Base-by-base conservation (phyloP, 2,113 vertebrate genomes). In the Montifringilla adamsi region DNA sequence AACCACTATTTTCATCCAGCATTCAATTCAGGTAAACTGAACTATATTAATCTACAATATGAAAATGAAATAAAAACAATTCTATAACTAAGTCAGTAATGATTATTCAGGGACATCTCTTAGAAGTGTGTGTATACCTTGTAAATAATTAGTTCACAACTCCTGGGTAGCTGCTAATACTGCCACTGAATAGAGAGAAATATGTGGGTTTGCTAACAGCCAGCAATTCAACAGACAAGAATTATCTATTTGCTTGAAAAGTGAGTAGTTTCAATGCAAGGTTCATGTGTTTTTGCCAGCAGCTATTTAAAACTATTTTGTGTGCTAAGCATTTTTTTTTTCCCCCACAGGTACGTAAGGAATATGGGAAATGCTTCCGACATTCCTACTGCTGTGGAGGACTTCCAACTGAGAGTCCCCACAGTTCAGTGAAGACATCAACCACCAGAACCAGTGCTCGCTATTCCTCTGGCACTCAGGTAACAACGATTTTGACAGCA, bases 401-500 rank as follows among this genome's bases (percentile, higher is more conserved):
- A 46, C 98, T 99, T 70, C 99, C 99, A 2, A 98, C 99, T 0
- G 99, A 99, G 97, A 99, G 98, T 97, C 99, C 99, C 15, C 99
- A 99, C 95, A 99, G 98, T 28, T 99, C 99, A 30, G 98, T 98
- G 89, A 99, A 99, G 97, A 98, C 99, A 6, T 99, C 99, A 15
- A 99, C 99, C 49, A 98, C 99, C 58, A 98, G 99, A 97, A 99
- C 99, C 68, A 99, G 99, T 11, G 99, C 99, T 53, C 99, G 99
- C 89, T 99, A 99, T 95, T 99, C 99, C 94, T 99, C 99, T 80
- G 99, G 99, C 97, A 99, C 99, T 59, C 99, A 99, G 99, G 99
- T 99, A 99, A 97, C 97, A 64, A 53, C 93, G 91, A 63, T 21
- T 85, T 60, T 94, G 97, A 97, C 96, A 96, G 95, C 87, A 66